Evolutionary conservation across 2,797 vertebrate species (phyloP), one percentile per base, ranked within the genome.

Genomic region (Oryzias sinensis): DNA sequence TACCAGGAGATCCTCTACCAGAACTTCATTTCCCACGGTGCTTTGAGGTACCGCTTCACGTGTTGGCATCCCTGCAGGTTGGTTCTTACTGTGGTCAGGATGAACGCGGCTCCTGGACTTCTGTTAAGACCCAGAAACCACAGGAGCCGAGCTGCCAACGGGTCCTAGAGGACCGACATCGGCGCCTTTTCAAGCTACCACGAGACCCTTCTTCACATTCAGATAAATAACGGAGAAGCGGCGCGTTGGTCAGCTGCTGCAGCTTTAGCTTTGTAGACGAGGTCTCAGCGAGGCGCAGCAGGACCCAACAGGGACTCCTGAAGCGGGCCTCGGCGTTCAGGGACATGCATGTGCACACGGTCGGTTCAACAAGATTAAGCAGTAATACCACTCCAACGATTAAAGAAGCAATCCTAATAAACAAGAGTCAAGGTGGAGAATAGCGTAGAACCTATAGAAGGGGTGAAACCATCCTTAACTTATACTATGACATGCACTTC

Each of bases 361-460:
- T 61, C 65, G 27, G 27, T 68, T 42, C 69, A 72, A 71, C 62
- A 64, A 74, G 17, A 47, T 45, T 29, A 22, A 55, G 61, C 80
- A 76, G 70, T 79, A 80, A 81, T 79, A 83, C 78, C 74, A 83
- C 37, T 24, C 24, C 59, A 83, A 85, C 80, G 52, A 83, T 79
- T 70, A 87, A 53, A 79, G 67, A 72, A 82, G 71, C 72, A 78
- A 82, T 67, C 65, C 76, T 76, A 83, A 65, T 53, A 59, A 75
- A 81, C 69, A 75, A 74, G 77, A 70, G 55, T 70, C 64, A 63
- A 63, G 71, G 66, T 80, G 48, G 62, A 60, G 65, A 77, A 68
- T 75, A 82, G 70, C 64, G 75, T 77, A 84, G 82, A 84, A 68
- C 72, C 74, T 76, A 80, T 53, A 65, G 20, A 58, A 54, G 72